These are phyloP conservation scores for Carcharodon carcharias DNA, from an alignment of 2,797 vertebrate species.

Conservation along the genomic window DNA sequence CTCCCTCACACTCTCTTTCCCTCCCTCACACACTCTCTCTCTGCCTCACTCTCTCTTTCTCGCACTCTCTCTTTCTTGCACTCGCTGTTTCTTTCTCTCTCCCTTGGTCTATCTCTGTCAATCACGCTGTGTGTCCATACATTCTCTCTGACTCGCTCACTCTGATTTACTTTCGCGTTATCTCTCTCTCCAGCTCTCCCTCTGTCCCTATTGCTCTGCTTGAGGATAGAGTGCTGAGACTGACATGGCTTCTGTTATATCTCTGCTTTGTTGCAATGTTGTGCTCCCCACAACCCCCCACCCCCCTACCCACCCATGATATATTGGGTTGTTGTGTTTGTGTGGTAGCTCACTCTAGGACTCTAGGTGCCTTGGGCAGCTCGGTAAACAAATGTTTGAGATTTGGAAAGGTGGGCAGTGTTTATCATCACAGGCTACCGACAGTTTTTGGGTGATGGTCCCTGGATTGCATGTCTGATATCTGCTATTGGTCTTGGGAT, in stretches of 20 bases:
- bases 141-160: background rate
- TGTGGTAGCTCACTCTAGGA: background rate
- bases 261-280: background rate
- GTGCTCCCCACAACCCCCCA: background rate
- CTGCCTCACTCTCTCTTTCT: background rate
- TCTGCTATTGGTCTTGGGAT: background rate
- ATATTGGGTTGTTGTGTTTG: background rate
- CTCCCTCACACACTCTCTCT: background rate
- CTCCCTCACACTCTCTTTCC: conserved; percentile 43
- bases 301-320: background rate
- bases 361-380: background rate
- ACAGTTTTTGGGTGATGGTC: background rate
- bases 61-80: conserved; percentile 24
- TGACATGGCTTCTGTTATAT: background rate
- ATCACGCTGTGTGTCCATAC: too few relatives aligned
- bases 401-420: background rate
- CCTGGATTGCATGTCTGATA: conserved; percentile 21
- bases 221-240: background rate
- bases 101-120: conserved; percentile 49
- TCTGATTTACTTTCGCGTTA: background rate
- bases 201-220: background rate
- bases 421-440: background rate
- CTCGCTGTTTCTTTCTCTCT: conserved; percentile 46
- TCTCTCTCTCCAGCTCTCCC: background rate
- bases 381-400: background rate